Evolutionary conservation across 1,140 invertebrate genomes (phyloP).

Genomic region (Lerema accius): DNA sequence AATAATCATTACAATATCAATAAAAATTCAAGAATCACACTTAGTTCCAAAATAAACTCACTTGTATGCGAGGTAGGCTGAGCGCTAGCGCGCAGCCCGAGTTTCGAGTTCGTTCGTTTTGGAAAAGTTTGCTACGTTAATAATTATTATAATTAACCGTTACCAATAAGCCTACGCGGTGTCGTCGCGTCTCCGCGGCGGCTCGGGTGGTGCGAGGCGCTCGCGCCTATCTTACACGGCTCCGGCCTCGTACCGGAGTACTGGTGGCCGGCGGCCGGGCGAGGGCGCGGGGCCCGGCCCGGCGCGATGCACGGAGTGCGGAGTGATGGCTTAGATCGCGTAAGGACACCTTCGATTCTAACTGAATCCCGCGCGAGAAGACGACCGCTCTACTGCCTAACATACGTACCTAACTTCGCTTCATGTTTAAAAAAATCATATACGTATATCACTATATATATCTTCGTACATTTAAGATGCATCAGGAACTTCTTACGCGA

Average conservation of each 20-base stretch:
- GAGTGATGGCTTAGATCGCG: constrained; percentile 43
- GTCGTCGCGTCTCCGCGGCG: constrained; percentile 78
- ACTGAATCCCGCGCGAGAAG: constrained; percentile 64
- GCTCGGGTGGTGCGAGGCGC: constrained; percentile 45
- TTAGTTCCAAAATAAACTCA: constrained; percentile 88
- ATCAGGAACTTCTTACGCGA: constrained; percentile 84
- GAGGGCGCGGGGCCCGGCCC: too few relatives aligned
- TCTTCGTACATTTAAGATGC: constrained; percentile 82
- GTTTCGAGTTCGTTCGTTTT: constrained; percentile 87
- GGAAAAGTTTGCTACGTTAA: constrained; percentile 85
- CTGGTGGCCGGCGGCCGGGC: too few relatives aligned
- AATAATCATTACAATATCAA: constrained; percentile 82
- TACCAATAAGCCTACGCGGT: constrained; percentile 82
- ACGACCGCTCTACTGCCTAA: constrained; percentile 81
- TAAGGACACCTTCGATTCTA: constrained; percentile 37
- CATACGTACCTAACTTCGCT: constrained; percentile 77
- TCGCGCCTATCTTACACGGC: constrained; percentile 39
- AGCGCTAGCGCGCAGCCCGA: constrained; percentile 85
- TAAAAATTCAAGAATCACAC: constrained; percentile 86
- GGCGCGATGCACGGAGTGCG: constrained; percentile 36
- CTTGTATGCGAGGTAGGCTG: constrained; percentile 87
- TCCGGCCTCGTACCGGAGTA: constrained; percentile 21
- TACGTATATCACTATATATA: constrained; percentile 81
- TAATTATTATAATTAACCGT: constrained; percentile 80
- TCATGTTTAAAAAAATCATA: constrained; percentile 82